Evolutionary conservation across 2,797 vertebrate species (phyloP).

Genomic region (Tamandua tetradactyla): DNA sequence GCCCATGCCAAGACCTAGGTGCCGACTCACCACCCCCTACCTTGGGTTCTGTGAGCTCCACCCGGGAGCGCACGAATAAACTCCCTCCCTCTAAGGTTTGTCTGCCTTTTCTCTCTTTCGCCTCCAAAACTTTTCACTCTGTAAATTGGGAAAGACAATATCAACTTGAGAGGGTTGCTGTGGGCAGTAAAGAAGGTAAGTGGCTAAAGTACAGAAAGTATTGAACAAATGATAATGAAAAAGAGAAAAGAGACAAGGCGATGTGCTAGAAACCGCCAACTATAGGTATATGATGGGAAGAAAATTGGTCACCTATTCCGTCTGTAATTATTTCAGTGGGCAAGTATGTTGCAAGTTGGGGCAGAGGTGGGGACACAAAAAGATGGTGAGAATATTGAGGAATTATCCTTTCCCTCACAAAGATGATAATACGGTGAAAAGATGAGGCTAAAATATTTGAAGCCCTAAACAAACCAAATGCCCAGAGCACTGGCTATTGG

Average conservation of each 20-base stretch:
- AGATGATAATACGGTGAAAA: not conserved
- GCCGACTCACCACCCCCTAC: too few relatives aligned
- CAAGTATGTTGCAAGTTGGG: not conserved
- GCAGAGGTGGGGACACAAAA: not conserved
- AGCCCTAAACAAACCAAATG: not conserved
- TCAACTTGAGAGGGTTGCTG: not conserved
- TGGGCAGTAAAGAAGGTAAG: not conserved
- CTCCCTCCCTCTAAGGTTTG: too few relatives aligned
- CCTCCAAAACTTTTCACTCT: too few relatives aligned
- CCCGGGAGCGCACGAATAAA: too few relatives aligned
- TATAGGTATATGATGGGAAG: not conserved
- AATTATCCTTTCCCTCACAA: not conserved
- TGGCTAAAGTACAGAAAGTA: not conserved
- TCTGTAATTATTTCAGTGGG: not conserved
- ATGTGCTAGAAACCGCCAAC: not conserved
- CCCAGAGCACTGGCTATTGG: not conserved
- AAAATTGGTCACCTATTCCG: not conserved
- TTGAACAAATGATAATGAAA: not conserved
- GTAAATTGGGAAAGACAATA: not conserved
- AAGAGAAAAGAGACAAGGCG: not conserved
- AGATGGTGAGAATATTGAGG: not conserved
- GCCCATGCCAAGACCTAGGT: too few relatives aligned
- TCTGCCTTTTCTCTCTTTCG: too few relatives aligned
- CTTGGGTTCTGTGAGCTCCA: too few relatives aligned
- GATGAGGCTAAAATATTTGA: not conserved